Base-by-base conservation (phyloP, 2,888 invertebrate species). In the Apoderus coryli region DNA sequence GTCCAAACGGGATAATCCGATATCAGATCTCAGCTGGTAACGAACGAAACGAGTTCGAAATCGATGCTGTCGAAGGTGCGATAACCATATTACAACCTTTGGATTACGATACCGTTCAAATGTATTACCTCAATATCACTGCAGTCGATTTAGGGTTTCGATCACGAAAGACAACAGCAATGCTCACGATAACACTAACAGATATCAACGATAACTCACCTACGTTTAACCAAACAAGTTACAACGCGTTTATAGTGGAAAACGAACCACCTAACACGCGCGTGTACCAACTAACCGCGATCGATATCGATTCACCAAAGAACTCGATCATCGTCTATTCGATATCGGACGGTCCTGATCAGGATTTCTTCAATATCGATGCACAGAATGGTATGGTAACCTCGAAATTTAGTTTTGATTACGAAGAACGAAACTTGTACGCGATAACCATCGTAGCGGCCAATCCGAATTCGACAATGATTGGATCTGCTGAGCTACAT, bases 141-240 rank as follows among this genome's bases (percentile, higher is more conserved):
- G 92, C 88, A 0, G 69, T 68, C 38, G 93, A 95, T 60, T 61
- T 84, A 28, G 92, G 81, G 3, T 88, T 85, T 50, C 75, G 80
- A 42, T 67, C 81, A 0, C 72, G 70, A 43, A 70, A 71, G 47
- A 72, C 85, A 0, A 75, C 77, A 4, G 85, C 85, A 0, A 77
- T 79, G 44, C 61, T 92, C 4, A 84, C 81, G 1, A 77, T 95
- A 1, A 80, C 78, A 30, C 64, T 95, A 2, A 85, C 84, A 0
- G 93, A 95, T 52, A 82, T 92, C 19, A 93, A 90, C 50, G 90
- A 95, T 49, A 92, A 93, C 54, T 75, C 86, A 6, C 93, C 93
- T 0, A 61, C 65, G 9, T 95, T 93, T 50, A 78, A 81, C 53
- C 76, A 79, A 51, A 65, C 71, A 0, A 59, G 66, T 29, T 90